A percentile compares a stretch with the other conserved stretches of the same genome.
These are phyloP conservation scores for Ectropis crepuscularia DNA, from an alignment of 2,888 invertebrate genomes.

Conservation along the genomic window DNA sequence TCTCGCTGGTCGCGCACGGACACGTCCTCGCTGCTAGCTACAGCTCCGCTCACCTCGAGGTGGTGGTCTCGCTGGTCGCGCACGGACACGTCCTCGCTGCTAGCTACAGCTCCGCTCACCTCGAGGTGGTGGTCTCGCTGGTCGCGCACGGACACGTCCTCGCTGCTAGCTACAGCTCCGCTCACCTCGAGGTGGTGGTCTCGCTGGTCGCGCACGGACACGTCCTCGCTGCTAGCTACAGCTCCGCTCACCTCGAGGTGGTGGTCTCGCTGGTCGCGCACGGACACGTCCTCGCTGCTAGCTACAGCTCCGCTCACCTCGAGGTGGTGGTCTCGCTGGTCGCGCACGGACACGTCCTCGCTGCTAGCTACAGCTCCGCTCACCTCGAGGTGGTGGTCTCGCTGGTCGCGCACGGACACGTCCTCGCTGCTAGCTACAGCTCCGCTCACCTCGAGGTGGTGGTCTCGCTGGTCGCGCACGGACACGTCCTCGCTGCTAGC, in stretches of 20 bases:
- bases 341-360: constrained; percentile 91
- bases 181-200: constrained; percentile 46
- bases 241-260: constrained; percentile 42
- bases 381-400: constrained; percentile 47
- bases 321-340: constrained; percentile 51
- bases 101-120: constrained; percentile 33
- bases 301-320: constrained; percentile 39
- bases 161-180: constrained; percentile 72
- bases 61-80: constrained; percentile 63
- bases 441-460: constrained; percentile 42
- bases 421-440: constrained; percentile 86
- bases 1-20: constrained; percentile 84
- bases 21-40: constrained; percentile 88
- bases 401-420: constrained; percentile 86
- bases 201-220: constrained; percentile 86
- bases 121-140: constrained; percentile 48
- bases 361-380: constrained; percentile 61
- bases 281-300: constrained; percentile 91
- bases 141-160: constrained; percentile 90
- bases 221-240: constrained; percentile 87
- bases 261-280: constrained; percentile 69
- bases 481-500: constrained; percentile 91
- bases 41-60: constrained; percentile 41
- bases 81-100: constrained; percentile 92
- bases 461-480: constrained; percentile 71